A percentile compares a stretch with the other conserved stretches of the same genome.
phyloP scores from a whole-genome alignment of 2,797 vertebrate species.

The Hoplostethus atlanticus region DNA sequence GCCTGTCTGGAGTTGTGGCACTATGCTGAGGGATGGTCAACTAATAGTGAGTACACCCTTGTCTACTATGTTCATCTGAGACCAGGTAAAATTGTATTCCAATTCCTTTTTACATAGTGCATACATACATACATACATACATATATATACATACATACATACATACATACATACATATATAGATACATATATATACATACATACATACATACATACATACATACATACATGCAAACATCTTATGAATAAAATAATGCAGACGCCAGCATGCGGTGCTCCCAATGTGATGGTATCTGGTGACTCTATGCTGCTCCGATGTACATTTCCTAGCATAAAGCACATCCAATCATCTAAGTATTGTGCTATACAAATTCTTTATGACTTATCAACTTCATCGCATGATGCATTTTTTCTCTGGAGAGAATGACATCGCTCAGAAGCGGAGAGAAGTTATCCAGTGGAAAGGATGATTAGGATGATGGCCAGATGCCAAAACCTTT shows the following conservation, averaged over 20 bases:
- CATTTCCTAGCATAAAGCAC: too few species aligned
- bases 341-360: background rate
- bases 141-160: too few species aligned
- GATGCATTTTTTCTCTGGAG: background rate
- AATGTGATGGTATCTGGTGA: too few species aligned
- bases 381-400: background rate
- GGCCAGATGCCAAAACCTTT: background rate
- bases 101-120: background rate
- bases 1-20: constrained; percentile 85
- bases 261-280: too few species aligned
- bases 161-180: too few species aligned
- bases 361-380: background rate
- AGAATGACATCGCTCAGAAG: background rate
- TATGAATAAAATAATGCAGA: too few species aligned
- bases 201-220: too few species aligned
- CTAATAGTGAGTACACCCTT: constrained; percentile 44
- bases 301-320: too few species aligned
- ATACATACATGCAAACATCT: too few species aligned
- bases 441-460: background rate
- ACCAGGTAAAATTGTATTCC: background rate
- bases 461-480: background rate
- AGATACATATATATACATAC: too few species aligned
- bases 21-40: fast-evolving
- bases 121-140: too few species aligned
- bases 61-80: background rate